Evolutionary conservation across 2,797 vertebrate genomes (phyloP), one percentile per base, ranked within the genome.

Genomic region (Lagorchestes hirsutus): DNA sequence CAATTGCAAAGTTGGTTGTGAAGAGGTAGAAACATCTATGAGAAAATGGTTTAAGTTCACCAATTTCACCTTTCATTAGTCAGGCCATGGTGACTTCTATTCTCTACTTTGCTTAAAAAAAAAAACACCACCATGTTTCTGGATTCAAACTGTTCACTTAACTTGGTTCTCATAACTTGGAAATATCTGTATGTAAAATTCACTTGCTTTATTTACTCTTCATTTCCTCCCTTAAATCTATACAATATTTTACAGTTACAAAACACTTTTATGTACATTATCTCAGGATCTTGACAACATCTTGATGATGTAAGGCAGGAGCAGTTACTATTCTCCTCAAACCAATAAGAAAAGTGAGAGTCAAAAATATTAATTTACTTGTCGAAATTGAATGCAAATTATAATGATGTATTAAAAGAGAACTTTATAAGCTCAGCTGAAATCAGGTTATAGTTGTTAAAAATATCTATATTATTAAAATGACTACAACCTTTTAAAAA

Each of bases 351-450:
- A 74, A 82, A 82, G 18, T 46, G 6, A 82, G 18, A 82, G 18
- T 82, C n/a, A 82, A 82, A 74, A 82, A 82, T 82, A 40, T 82
- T 40, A 82, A 82, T 82, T 82, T 46, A 82, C 67, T 82, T 82
- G n/a, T 40, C 3, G n/a, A 46, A 82, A 82, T 0, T n/a, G 5
- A 82, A 95, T 0, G 0, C 92, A 92, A 95, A 34, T 74, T 93
- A 93, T 62, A 93, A 90, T 94, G 87, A 95, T 91, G 34, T 58
- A 94, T 55, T 52, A 95, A 92, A 95, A 92, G 52, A 96, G n/a
- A 96, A 90, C 52, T 40, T 92, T 91, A 91, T 1, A 94, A 56
- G 50, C 92, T 96, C 29, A 24, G 4, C 59, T 40, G 67, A 82
- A 82, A 82, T 82, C n/a, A 82, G 67, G 18, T 46, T 82, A 40